Evolutionary conservation across 2,797 vertebrate species (phyloP), one percentile per base, ranked within the genome.

Genomic region (Malurus leucopterus): DNA sequence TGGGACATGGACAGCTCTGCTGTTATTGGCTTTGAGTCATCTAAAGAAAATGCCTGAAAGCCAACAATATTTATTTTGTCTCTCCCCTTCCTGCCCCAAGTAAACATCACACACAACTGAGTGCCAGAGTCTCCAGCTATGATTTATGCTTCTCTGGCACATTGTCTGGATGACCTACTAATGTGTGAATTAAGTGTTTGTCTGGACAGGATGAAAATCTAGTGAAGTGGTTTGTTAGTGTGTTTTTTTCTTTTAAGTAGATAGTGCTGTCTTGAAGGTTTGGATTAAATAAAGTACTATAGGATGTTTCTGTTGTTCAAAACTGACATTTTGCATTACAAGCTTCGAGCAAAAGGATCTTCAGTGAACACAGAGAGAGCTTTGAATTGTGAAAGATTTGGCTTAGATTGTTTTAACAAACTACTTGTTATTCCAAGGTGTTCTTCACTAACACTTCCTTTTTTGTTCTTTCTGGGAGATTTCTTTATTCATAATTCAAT

Each of bases 131-230:
- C 41, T 77, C 46, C 53, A 77, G 67, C 57, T 88, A 43, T 65
- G 76, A 68, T 89, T 95, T 95, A 57, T 77, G 41, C 44, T 24
- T 83, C 71, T 70, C 36, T 77, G 81, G 43, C 79, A 34, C 43
- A 15, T 43, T 65, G 69, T 91, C 46, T 86, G 49, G 23, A 47
- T 93, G 88, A 73, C 88, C 86, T 84, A 63, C 44, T 86, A 50
- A 69, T 2, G 11, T 62, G 29, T 72, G 59, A 90, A 89, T 84
- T 84, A 68, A 73, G n/a, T 61, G n/a, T 72, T 57, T 84, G 73
- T 77, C 58, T 62, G 53, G 67, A 69, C 34, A 61, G 51, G 38
- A 71, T 78, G 54, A 80, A 84, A 53, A 64, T 68, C 63, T 57
- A 81, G 17, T 87, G 18, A 50, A 91, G 47, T 59, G 24, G 61